phyloP scores from a whole-genome alignment of 2,888 invertebrate genomes.

The Acronicta alni region DNA sequence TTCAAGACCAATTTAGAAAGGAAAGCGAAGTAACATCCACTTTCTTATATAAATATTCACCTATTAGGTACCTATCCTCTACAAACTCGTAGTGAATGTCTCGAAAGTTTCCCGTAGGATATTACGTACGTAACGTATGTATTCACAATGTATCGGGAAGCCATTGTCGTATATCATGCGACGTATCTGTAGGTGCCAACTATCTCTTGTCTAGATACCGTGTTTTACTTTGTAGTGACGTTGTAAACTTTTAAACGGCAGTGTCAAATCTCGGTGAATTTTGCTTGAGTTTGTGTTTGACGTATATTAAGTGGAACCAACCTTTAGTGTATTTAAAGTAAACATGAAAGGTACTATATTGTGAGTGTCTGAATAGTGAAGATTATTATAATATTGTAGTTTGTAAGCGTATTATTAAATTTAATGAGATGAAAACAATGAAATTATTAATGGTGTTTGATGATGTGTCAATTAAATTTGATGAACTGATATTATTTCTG shows the following conservation, averaged over 20 bases:
- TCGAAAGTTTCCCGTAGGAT: slow-evolving; percentile 68
- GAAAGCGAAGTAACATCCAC: slow-evolving; percentile 27
- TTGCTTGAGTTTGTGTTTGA: slow-evolving; percentile 20
- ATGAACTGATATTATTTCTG: slow-evolving; percentile 16
- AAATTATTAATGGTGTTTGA: slow-evolving; percentile 1
- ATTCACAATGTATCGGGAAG: slow-evolving; percentile 79
- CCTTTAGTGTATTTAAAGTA: slow-evolving; percentile 4
- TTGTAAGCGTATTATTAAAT: slow-evolving; percentile 5
- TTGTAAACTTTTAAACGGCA: slow-evolving; percentile 60
- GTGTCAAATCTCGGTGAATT: slow-evolving; percentile 38
- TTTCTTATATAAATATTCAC: slow-evolving; percentile 53
- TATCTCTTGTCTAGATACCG: slow-evolving; percentile 60
- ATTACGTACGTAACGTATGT: slow-evolving; percentile 59
- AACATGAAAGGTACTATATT: slow-evolving; percentile 4
- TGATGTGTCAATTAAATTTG: slow-evolving; percentile 41
- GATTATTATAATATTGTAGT: neutral
- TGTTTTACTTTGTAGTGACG: slow-evolving; percentile 65
- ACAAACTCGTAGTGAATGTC: slow-evolving; percentile 60
- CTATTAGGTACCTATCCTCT: slow-evolving; percentile 46
- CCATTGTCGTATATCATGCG: slow-evolving; percentile 73
- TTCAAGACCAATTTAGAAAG: slow-evolving; percentile 23
- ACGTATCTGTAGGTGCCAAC: slow-evolving; percentile 72
- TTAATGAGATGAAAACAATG: slow-evolving; percentile 22
- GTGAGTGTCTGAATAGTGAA: neutral
- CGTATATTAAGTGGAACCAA: slow-evolving; percentile 8